A percentile compares a stretch with the other conserved stretches of the same genome.
phyloP scores from a whole-genome alignment of 2,888 invertebrate genomes.

The Hirtodrosophila duncani region DNA sequence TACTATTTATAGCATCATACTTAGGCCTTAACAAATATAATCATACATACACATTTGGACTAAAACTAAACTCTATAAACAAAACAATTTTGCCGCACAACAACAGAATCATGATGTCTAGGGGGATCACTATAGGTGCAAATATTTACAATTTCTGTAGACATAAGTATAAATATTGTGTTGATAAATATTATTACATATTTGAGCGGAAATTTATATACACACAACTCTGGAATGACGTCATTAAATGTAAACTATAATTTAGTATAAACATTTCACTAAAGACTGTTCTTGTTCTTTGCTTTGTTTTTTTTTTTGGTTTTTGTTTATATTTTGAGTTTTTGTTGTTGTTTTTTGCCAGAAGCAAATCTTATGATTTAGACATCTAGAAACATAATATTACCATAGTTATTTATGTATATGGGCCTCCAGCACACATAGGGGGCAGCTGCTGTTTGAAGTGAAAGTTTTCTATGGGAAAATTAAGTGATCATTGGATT shows the following conservation, averaged over 20 bases:
- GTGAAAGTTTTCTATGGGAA: no score
- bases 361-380: conserved; percentile 15
- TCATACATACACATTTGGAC: no score
- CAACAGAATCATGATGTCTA: conserved; percentile 17
- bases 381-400: conserved; percentile 25
- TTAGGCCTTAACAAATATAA: neutral
- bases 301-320: no score
- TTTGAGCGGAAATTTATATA: conserved; percentile 28
- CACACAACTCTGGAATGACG: conserved; percentile 20
- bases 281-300: no score
- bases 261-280: no score
- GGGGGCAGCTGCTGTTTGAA: no score
- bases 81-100: conserved; percentile 7
- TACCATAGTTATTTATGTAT: no score
- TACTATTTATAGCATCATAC: neutral
- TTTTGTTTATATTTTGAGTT: no score
- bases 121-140: conserved; percentile 45
- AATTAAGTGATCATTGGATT: no score
- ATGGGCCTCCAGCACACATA: no score
- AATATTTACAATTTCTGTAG: conserved; percentile 53
- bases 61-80: no score
- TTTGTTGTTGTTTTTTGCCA: no score
- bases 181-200: conserved; percentile 14
- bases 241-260: conserved; percentile 23
- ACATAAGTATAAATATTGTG: conserved; percentile 24